A percentile compares a stretch with the other conserved stretches of the same genome.
These are phyloP conservation scores for Ichneumoninae sp. DNA, from an alignment of 2,888 invertebrate species.

Conservation along the genomic window DNA sequence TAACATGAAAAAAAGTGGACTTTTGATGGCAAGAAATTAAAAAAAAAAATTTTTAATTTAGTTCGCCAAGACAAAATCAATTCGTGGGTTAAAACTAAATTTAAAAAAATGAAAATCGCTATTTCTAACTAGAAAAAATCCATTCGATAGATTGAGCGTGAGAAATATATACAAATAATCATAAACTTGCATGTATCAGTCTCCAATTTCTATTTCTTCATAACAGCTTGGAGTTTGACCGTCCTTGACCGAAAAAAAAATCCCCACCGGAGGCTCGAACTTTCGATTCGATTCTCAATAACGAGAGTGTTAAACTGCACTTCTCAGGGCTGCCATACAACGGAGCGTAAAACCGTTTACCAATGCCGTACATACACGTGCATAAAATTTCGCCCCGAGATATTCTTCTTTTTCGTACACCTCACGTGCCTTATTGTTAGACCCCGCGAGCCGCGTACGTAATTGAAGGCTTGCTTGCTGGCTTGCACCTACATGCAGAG, in stretches of 20 bases:
- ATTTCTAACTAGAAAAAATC: neutral
- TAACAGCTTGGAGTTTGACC: neutral
- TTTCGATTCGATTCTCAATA: neutral
- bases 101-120: too few relatives aligned
- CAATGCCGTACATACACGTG: neutral
- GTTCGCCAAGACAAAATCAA: too few relatives aligned
- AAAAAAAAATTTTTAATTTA: too few relatives aligned
- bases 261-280: neutral
- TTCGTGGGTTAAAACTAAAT: too few relatives aligned
- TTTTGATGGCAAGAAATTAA: too few relatives aligned
- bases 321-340: neutral
- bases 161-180: neutral
- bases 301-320: neutral
- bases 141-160: neutral
- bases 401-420: constrained; percentile 14
- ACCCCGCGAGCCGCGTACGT: constrained; percentile 6
- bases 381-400: neutral
- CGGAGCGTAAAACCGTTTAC: neutral
- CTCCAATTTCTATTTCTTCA: neutral
- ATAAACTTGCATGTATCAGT: neutral
- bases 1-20: neutral
- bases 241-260: neutral
- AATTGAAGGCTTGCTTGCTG: constrained; percentile 24
- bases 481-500: neutral
- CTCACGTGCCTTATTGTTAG: constrained; percentile 28